Evolutionary conservation across 1,140 invertebrate genomes (phyloP), one percentile per base, ranked within the genome.

Genomic region (Nebria ingens): DNA sequence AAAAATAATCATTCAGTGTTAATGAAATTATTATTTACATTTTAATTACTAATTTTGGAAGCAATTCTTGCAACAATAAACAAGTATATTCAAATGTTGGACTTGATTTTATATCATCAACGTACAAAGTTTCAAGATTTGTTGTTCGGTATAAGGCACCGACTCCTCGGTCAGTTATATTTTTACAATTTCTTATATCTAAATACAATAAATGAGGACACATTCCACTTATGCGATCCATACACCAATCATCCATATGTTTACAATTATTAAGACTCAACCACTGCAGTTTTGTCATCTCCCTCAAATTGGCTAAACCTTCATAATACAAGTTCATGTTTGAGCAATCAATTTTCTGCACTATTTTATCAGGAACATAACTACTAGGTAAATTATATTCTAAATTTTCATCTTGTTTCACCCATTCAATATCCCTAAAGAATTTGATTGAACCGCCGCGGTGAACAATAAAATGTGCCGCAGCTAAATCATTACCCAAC

Each of bases 181-280:
- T 69, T 6, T 74, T 71, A 65, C 87, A 89, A 45, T 79, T 74
- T 56, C 83, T 82, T 1, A 93, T 63, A 70, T 93, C 87, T 3
- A 93, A 68, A 58, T 87, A 79, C 63, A 89, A 76, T 19, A 93
- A 64, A 13, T 69, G 73, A 13, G 79, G 68, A 57, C 80, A 81
- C n/a, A 79, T 68, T 29, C 75, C 69, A 21, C 74, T 68, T 21
- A 91, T 69, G 57, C 76, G 75, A 65, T 87, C 84, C 51, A 92
- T 58, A 56, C 78, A 82, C 85, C 87, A 93, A 65, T 91, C 87
- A 72, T 91, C 82, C 53, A 92, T 73, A 38, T 75, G 61, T 45
- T 67, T 61, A 59, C 83, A 84, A 52, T 80, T 75, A 59, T 71
- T 75, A 21, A 91, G 71, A 58, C 77, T 84, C 0, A 89, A 62